phyloP scores from a whole-genome alignment of 2,113 vertebrate species.

The Atrichornis clamosus region DNA sequence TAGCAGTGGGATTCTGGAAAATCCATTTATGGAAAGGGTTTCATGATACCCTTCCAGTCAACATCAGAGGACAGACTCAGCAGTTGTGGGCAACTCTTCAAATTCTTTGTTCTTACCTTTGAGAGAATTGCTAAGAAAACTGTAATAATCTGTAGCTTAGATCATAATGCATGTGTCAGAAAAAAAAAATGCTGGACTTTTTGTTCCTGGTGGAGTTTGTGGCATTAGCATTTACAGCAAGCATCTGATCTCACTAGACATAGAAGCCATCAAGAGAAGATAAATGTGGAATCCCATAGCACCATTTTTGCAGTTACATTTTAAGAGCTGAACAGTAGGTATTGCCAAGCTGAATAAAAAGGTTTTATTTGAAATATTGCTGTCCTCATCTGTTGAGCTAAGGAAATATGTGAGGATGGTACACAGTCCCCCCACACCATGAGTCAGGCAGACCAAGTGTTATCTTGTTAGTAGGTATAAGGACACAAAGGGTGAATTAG shows the following conservation, averaged over 20 bases:
- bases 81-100: neutral
- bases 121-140: neutral
- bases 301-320: neutral
- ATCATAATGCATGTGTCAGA: neutral
- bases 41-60: neutral
- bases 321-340: neutral
- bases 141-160: neutral
- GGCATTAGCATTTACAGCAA: neutral
- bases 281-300: neutral
- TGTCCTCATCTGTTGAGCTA: neutral
- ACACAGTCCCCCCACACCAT: neutral
- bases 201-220: neutral
- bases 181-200: neutral
- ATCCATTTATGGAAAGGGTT: neutral
- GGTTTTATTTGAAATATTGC: neutral
- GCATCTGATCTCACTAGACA: slow-evolving; percentile 15
- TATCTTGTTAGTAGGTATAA: neutral
- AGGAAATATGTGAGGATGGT: neutral
- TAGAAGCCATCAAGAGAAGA: neutral
- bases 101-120: neutral
- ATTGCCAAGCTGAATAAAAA: neutral
- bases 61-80: neutral
- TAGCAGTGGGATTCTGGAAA: neutral
- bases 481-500: neutral
- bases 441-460: neutral